Conservation (phyloP, 64 coral and sea anemone genomes). For the Cladopsammia gracilis region DNA sequence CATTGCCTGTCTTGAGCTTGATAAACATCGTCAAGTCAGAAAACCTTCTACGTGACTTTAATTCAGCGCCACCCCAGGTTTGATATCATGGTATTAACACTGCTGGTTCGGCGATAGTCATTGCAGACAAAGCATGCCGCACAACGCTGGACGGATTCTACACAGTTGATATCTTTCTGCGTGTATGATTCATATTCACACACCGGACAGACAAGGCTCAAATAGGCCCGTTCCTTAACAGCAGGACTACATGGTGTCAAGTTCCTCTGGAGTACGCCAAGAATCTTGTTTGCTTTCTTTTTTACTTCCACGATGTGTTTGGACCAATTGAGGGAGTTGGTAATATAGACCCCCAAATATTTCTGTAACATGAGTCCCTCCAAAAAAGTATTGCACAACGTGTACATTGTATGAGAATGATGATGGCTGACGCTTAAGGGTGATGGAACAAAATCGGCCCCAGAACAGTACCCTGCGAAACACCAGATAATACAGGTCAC, state of each 20-base stretch:
- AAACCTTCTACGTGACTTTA: background rate
- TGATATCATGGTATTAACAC: background rate
- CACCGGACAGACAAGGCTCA: background rate
- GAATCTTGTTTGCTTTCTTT: slow-evolving; percentile 54
- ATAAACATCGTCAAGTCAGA: background rate
- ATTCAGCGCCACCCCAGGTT: background rate
- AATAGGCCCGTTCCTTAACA: slow-evolving; percentile 18
- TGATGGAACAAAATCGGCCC: slow-evolving; percentile 10
- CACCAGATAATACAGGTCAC: slow-evolving; percentile 15
- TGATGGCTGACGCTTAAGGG: too few species aligned
- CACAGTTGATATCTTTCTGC: slow-evolving; percentile 13
- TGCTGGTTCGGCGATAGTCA: slow-evolving; percentile 2
- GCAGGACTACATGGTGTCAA: background rate
- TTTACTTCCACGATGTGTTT: background rate
- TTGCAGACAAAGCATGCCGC: slow-evolving; percentile 5
- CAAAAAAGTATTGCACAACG: too few species aligned
- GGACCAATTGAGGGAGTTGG: slow-evolving; percentile 24
- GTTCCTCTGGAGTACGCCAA: slow-evolving; percentile 13
- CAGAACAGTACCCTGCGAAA: slow-evolving; percentile 19
- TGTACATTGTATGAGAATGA: too few species aligned
- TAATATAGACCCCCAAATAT: background rate
- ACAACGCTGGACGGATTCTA: background rate
- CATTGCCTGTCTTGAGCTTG: background rate
- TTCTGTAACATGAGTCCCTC: too few species aligned
- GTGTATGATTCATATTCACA: slow-evolving; percentile 12